A percentile compares a stretch with the other conserved stretches of the same genome.
Evolutionary conservation across 2,113 vertebrate species (phyloP).

Genomic region (Calcarius ornatus): DNA sequence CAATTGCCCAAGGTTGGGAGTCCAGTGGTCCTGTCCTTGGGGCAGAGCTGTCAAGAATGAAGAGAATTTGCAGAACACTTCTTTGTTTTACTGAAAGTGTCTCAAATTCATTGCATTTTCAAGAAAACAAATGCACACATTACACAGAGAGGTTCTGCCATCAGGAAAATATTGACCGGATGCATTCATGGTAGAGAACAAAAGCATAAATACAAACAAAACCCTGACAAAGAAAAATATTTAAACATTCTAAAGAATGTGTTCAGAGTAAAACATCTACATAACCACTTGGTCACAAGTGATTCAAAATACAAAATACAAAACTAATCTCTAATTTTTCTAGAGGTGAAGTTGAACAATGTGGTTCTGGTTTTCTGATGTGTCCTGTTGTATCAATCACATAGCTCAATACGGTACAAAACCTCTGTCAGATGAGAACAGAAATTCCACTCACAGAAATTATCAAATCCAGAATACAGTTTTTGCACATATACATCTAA

Average conservation of each 20-base stretch:
- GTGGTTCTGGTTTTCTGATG: background rate
- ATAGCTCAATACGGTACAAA: background rate
- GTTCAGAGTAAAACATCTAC: background rate
- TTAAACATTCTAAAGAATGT: background rate
- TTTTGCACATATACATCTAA: background rate
- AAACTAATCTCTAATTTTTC: background rate
- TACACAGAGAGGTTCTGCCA: background rate
- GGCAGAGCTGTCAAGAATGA: slow-evolving; percentile 20
- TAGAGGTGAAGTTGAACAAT: background rate
- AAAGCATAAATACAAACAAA: background rate
- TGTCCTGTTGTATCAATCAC: background rate
- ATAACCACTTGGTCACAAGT: background rate
- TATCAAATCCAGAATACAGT: background rate
- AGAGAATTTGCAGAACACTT: slow-evolving; percentile 32
- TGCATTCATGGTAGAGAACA: background rate
- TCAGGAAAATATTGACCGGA: background rate
- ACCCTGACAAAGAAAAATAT: background rate
- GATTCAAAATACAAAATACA: background rate
- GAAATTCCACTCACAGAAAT: background rate
- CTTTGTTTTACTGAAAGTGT: slow-evolving; percentile 7
- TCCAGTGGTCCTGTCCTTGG: background rate
- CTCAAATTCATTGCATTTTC: background rate
- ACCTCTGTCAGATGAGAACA: background rate
- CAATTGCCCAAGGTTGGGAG: background rate
- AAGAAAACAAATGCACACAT: background rate